Percentiles rank a stretch among this genome's conserved stretches.
phyloP scores from a whole-genome alignment of 2,113 vertebrate species.

The Acrocephalus arundinaceus region DNA sequence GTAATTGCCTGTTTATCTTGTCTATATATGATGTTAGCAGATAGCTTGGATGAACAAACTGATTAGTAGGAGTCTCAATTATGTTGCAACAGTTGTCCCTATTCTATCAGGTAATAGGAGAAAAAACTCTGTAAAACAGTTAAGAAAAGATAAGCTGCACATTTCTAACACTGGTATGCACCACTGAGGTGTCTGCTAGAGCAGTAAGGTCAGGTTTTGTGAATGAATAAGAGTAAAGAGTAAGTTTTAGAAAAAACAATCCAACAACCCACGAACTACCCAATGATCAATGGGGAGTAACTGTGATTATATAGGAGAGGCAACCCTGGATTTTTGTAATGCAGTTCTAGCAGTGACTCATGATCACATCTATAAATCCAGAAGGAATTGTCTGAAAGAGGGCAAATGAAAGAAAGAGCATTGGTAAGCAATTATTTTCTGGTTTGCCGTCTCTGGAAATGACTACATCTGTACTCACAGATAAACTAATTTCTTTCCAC shows the following conservation, averaged over 20 bases:
- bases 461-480: conserved; percentile 1
- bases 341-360: neutral
- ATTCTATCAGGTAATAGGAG: neutral
- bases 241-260: neutral
- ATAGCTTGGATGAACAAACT: conserved; percentile 45
- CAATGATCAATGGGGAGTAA: neutral
- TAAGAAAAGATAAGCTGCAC: neutral
- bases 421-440: conserved; percentile 9
- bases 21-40: conserved; percentile 32
- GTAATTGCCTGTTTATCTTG: conserved; percentile 58
- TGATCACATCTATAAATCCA: neutral
- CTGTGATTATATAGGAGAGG: neutral
- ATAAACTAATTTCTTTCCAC: neutral
- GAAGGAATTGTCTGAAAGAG: neutral
- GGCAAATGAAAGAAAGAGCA: neutral
- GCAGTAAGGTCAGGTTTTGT: neutral
- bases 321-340: neutral
- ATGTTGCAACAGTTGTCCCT: neutral
- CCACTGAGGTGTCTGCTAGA: neutral
- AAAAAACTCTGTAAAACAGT: neutral
- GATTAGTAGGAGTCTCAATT: conserved; percentile 38
- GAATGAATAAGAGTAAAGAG: neutral
- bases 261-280: neutral
- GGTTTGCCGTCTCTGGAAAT: conserved; percentile 9
- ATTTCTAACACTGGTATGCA: neutral